Evolutionary conservation across 2,888 invertebrate genomes (phyloP).

Genomic region (Tillus elongatus): DNA sequence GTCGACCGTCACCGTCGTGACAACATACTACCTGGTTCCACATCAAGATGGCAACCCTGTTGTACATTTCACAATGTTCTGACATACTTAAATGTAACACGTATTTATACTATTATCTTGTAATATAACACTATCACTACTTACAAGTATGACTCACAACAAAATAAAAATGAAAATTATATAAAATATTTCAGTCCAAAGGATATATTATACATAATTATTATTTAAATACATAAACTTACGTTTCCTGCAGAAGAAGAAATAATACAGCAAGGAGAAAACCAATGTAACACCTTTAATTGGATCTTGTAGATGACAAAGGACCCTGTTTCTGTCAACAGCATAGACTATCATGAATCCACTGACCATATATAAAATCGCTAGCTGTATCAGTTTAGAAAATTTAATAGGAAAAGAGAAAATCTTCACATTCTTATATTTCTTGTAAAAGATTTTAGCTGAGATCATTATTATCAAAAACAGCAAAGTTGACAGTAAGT

Average conservation of each 20-base stretch:
- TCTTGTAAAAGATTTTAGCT: conserved; percentile 28
- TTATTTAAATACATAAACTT: too few relatives aligned
- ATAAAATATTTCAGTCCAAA: too few relatives aligned
- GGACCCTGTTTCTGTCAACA: conserved; percentile 46
- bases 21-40: too few relatives aligned
- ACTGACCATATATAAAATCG: conserved; percentile 41
- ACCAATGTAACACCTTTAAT: conserved; percentile 50
- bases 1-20: too few relatives aligned
- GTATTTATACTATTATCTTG: too few relatives aligned
- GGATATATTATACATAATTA: too few relatives aligned
- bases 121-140: too few relatives aligned
- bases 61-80: too few relatives aligned
- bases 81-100: too few relatives aligned
- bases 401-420: conserved; percentile 38
- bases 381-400: conserved; percentile 39
- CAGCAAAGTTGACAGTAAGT: conserved; percentile 27
- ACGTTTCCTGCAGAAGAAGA: conserved; percentile 53
- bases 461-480: conserved; percentile 28
- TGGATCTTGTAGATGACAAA: conserved; percentile 54
- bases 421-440: conserved; percentile 28
- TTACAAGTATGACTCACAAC: too few relatives aligned
- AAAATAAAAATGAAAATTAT: too few relatives aligned
- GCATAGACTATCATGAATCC: conserved; percentile 45
- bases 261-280: conserved; percentile 50
- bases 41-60: too few relatives aligned